These are phyloP conservation scores for Notechis scutatus DNA, from an alignment of 2,113 vertebrate species.

Conservation along the genomic window DNA sequence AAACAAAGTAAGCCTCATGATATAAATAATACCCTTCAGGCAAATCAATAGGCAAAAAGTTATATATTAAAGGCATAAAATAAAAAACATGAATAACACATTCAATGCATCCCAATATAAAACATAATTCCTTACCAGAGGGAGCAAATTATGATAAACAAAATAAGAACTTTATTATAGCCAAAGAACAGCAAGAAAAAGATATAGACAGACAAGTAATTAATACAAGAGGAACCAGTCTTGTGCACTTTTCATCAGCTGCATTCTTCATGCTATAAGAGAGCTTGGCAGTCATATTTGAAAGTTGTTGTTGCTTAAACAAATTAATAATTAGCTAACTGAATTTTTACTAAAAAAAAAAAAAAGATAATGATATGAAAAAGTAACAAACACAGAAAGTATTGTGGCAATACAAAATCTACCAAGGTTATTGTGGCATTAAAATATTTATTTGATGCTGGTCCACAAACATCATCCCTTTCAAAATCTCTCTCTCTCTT, in stretches of 20 bases:
- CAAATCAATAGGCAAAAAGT: not conserved
- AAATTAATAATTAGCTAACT: not conserved
- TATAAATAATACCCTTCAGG: not conserved
- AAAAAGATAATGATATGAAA: not conserved
- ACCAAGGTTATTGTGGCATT: not conserved
- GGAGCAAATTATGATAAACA: not conserved
- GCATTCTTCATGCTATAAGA: not conserved
- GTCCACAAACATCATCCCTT: not conserved
- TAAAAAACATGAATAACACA: not conserved
- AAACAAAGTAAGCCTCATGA: not conserved
- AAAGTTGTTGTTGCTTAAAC: not conserved
- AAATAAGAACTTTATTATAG: not conserved
- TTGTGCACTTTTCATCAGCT: not conserved
- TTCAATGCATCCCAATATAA: not conserved
- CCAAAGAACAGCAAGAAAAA: not conserved
- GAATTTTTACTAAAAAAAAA: not conserved
- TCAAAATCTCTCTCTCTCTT: not conserved
- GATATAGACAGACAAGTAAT: not conserved
- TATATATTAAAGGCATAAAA: not conserved
- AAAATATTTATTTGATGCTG: not conserved
- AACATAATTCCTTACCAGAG: not conserved
- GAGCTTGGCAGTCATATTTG: not conserved
- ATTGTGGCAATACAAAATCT: not conserved
- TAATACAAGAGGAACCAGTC: not conserved
- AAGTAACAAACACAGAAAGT: not conserved